Evolutionary conservation across 1,140 invertebrate genomes (phyloP).

Genomic region (Macrobrachium nipponense): DNA sequence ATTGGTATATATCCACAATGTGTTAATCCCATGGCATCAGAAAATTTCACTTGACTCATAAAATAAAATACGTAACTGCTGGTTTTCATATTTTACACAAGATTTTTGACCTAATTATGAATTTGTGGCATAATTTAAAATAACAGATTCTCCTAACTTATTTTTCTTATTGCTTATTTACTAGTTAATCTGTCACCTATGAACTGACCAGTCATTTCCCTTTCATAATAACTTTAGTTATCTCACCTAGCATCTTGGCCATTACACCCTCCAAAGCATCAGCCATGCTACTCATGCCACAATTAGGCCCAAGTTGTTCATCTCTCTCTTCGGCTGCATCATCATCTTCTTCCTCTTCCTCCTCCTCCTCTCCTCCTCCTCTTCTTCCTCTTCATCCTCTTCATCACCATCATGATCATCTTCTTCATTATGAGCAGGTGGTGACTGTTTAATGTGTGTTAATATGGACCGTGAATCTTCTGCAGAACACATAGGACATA

Average conservation of each 20-base stretch:
- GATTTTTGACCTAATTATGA: no score
- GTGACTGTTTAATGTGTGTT: not conserved
- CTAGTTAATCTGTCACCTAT: no score
- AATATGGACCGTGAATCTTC: constrained; percentile 6
- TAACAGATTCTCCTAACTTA: no score
- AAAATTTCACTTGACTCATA: no score
- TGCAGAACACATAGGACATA: not conserved
- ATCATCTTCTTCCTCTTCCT: constrained; percentile 27
- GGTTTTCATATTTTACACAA: no score
- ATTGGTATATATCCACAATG: no score
- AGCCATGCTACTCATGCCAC: constrained; percentile 30
- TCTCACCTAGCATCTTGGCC: constrained; percentile 40
- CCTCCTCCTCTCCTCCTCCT: constrained; percentile 40
- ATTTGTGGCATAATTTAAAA: no score
- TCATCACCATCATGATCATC: constrained; percentile 32
- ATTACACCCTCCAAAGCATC: constrained; percentile 37
- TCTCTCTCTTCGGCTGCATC: not conserved
- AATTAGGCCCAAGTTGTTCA: not conserved
- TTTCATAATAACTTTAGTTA: not conserved
- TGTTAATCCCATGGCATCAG: no score
- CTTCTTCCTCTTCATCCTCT: constrained; percentile 44
- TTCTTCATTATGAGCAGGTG: constrained; percentile 21
- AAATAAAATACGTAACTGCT: not conserved
- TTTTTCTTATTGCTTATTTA: no score
- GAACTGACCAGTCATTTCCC: no score